Base-by-base conservation (phyloP, 2,113 vertebrate species). In the Porphyrio hochstetteri region DNA sequence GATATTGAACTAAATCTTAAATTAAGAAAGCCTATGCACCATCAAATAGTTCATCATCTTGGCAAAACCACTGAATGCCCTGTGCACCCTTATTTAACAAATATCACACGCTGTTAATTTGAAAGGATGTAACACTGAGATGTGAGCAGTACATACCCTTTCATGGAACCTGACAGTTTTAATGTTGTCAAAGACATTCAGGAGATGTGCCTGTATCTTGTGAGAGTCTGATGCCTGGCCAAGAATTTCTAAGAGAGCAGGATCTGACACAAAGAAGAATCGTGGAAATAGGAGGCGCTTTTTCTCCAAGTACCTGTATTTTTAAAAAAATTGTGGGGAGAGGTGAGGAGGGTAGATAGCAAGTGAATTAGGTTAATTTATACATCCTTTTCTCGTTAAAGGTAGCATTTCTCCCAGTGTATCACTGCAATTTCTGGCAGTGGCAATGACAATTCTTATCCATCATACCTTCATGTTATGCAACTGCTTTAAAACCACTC, bases 201-300 rank as follows among this genome's bases (percentile, higher is more conserved):
- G 98, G 67, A 99, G 98, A 90, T 99, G 99, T 33, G 99, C 98
- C 94, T 99, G 99, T 89, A 99, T 99, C 16, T 98, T 99, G 97
- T 99, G 99, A 11, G 98, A 98, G 94, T 99, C 99, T 2, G 99
- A 99, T 5, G 99, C 99, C 96, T 99, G 99, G 42, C 99, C 99
- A 95, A 99, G 98, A 89, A 99, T 99, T 97, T 99, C 99, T 92
- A 99, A 96, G 33, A 99, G 98, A 19, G 99, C 98, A 5, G 99
- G 99, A 93, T 99, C 99, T 4, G 99, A 99, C 56, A 99, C 99
- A 5, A 99, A 99, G 98, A 99, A 99, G 97, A 99, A 99, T 15
- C 99, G 98, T 78, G 99, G 99, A 91, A 99, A 99, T 8, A 99
- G 97, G 29, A 99, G 97, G 3, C 99, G 98, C 64, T 99, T 99